Base-by-base conservation (phyloP, 2,888 invertebrate species). In the Xiphydria camelus region DNA sequence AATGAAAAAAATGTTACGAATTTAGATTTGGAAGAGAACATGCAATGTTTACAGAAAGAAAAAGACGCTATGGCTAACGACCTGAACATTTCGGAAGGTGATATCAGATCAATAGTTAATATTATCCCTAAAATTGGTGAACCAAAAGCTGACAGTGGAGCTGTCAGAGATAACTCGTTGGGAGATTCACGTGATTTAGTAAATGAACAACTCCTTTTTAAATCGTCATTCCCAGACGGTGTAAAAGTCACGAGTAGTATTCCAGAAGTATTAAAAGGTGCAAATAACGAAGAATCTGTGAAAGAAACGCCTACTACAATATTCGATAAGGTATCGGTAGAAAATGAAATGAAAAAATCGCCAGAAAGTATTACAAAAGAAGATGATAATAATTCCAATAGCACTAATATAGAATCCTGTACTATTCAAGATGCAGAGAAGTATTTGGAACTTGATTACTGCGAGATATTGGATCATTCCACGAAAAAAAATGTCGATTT, bases 91-190 rank as follows among this genome's bases (percentile, higher is more conserved):
- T 35, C 53, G 4, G 60, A 64, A 20, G 58, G 47, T 10, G 59
- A 61, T 23, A 52, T 57, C 4, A 59, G 59, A 43, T 64, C 64
- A 1, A 52, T 66, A 23, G 66, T 69, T 1, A 59, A 62, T 40
- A 62, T 64, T 37, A 56, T 65, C 38, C 61, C 64, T 1, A 55
- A 55, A 14, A 53, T 51, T 19, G 32, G 49, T 2, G 60, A 57
- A 29, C 54, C 37, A 29, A 56, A 53, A 31, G 50, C 40, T 29
- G 55, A 49, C 31, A 34, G 38, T 9, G 55, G 17, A 10, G 10
- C 23, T 9, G 42, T 26, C n/a, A 29, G 12, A 1, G 43, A 49
- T 22, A n/a, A 29, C 9, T 23, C 29, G 19, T n/a, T n/a, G n/a
- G n/a, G n/a, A n/a, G n/a, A n/a, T n/a, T n/a, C n/a, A n/a, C n/a